Evolutionary conservation across 2,888 invertebrate species (phyloP), one percentile per base, ranked within the genome.

Genomic region (Stenurella melanura): DNA sequence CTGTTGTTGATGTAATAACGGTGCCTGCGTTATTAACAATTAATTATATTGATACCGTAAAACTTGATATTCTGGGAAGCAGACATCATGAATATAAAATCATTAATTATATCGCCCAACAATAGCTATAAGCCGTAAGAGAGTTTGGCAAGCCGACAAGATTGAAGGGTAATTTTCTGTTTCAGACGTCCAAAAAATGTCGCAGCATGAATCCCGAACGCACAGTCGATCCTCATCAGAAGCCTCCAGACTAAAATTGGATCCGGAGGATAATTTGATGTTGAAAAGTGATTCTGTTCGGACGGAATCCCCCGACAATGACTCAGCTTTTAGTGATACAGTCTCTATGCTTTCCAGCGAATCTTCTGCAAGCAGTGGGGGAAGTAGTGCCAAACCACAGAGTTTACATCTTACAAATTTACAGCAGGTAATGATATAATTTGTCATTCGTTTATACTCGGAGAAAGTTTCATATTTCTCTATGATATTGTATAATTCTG

Each of bases 241-340:
- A 81, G 89, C 89, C 12, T 87, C 89, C 42, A 81, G 89, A 78
- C 84, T 89, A 76, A 89, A 89, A 82, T 80, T 88, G 77, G 88
- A 89, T 77, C 81, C 87, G 18, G 86, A 87, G 60, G 90, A 89
- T 77, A 86, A 87, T 21, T 87, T 88, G 78, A 78, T 87, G 56
- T 84, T 88, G 73, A 83, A 87, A 72, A 88, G 88, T 83, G 87
- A 87, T 80, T 88, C 89, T 80, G 90, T 90, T 63, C 93, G 97
- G 80, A 96, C 97, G 15, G 97, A 98, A 87, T 97, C 97, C 72
- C 98, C 98, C 0, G 98, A 98, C 90, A 98, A 98, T 90, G 99
- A 99, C 90, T 98, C 98, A 12, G 99, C 98, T 17, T 99, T 98
- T 90, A 98, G 98, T 86, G 99, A 99, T 90, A 98, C 97, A 80